Percentiles rank a stretch among this genome's conserved stretches.
phyloP scores from a whole-genome alignment of 2,113 vertebrate genomes.

The Brachionichthys hirsutus region DNA sequence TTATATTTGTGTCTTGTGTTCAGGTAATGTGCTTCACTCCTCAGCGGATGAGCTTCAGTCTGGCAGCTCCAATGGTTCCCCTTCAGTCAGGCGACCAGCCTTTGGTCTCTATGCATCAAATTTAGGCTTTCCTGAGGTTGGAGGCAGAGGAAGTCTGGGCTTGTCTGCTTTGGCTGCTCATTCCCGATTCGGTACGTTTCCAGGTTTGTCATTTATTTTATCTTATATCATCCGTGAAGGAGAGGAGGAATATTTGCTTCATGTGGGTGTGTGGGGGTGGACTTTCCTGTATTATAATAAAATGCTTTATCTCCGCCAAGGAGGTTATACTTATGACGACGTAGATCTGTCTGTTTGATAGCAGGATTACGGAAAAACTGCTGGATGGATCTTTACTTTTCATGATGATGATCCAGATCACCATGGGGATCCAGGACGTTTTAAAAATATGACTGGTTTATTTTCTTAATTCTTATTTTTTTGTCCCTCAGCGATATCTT shows the following conservation, averaged over 20 bases:
- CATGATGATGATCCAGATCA: no score
- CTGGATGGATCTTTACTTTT: no score
- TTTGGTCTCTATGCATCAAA: conserved; percentile 80
- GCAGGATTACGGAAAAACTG: no score
- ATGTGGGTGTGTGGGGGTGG: no score
- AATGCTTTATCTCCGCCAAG: no score
- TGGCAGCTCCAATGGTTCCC: conserved; percentile 79
- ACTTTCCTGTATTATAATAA: neutral
- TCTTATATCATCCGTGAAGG: neutral
- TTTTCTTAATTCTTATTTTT: no score
- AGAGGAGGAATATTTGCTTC: neutral
- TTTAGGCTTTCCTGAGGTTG: conserved; percentile 83
- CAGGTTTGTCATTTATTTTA: conserved; percentile 73
- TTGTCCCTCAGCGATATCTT: no score
- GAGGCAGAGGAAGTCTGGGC: conserved; percentile 85
- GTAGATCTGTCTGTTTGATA: no score
- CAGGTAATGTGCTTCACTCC: conserved; percentile 81
- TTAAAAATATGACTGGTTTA: no score
- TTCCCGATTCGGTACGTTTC: conserved; percentile 82
- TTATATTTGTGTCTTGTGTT: conserved; percentile 37
- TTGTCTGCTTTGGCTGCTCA: conserved; percentile 82
- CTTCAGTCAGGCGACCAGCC: conserved; percentile 78
- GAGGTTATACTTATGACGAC: no score
- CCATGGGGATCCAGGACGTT: no score
- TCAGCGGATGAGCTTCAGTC: conserved; percentile 78